These are phyloP conservation scores for Laspeyria flexula DNA, from an alignment of 2,888 invertebrate species.

Conservation along the genomic window DNA sequence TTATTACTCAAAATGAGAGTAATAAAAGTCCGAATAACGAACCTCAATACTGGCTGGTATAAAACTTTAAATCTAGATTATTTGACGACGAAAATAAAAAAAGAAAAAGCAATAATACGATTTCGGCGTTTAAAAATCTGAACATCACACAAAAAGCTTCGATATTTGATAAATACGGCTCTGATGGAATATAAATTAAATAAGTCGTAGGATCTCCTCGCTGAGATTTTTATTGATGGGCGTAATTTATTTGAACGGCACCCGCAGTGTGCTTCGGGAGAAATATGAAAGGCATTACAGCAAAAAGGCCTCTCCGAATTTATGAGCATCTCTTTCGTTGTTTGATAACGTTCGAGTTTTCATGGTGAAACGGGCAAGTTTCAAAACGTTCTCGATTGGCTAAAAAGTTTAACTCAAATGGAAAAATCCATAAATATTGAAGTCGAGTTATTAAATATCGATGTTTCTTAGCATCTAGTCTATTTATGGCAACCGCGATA, in stretches of 20 bases:
- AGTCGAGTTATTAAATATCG: slow-evolving; percentile 3
- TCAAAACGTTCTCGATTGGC: slow-evolving; percentile 64
- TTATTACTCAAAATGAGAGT: slow-evolving; percentile 9
- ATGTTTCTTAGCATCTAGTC: slow-evolving; percentile 5
- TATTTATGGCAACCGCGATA: slow-evolving; percentile 19
- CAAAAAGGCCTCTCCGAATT: slow-evolving; percentile 83
- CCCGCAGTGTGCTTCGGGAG: slow-evolving; percentile 81
- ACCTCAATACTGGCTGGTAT: not conserved
- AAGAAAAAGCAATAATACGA: slow-evolving; percentile 39
- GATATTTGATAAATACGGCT: slow-evolving; percentile 80
- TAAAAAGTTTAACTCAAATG: slow-evolving; percentile 59
- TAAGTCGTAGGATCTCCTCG: slow-evolving; percentile 81
- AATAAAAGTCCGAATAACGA: slow-evolving; percentile 9
- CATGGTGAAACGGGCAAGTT: slow-evolving; percentile 42
- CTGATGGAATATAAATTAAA: slow-evolving; percentile 85
- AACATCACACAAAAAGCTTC: slow-evolving; percentile 58
- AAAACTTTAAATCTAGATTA: slow-evolving; percentile 6
- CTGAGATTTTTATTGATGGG: slow-evolving; percentile 84
- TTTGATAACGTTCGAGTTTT: slow-evolving; percentile 68
- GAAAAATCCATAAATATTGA: not conserved
- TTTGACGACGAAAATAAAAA: slow-evolving; percentile 7
- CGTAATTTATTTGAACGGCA: slow-evolving; percentile 84
- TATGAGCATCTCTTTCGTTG: slow-evolving; percentile 81
- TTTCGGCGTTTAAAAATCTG: slow-evolving; percentile 46
- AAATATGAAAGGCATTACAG: slow-evolving; percentile 85